These are phyloP conservation scores for Panthera leo DNA, from an alignment of 2,113 vertebrate genomes.

Conservation along the genomic window DNA sequence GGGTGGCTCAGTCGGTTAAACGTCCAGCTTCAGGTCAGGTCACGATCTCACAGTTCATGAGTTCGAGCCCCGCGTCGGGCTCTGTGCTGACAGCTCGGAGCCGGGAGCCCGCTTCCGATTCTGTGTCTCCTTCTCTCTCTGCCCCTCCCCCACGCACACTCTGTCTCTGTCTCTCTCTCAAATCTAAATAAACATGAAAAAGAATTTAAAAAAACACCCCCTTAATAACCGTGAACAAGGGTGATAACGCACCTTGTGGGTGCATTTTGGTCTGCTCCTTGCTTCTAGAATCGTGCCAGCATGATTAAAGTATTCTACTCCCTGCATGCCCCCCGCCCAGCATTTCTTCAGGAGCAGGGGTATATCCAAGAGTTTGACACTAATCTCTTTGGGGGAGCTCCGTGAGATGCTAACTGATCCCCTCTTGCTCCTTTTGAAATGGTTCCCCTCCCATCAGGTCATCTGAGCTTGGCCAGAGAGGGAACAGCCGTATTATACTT, in stretches of 20 bases:
- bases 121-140: too few relatives aligned
- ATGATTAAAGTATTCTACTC: not conserved
- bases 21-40: too few relatives aligned
- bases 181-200: too few relatives aligned
- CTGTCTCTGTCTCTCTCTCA: too few relatives aligned
- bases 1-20: too few relatives aligned
- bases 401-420: fast-evolving
- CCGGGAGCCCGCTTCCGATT: too few relatives aligned
- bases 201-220: too few relatives aligned
- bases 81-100: too few relatives aligned
- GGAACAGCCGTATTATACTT: not conserved
- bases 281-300: not conserved
- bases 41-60: too few relatives aligned
- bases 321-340: not conserved
- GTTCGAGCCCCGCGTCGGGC: too few relatives aligned
- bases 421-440: not conserved
- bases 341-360: not conserved
- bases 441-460: not conserved
- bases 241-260: fast-evolving
- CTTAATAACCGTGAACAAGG: not conserved
- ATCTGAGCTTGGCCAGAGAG: not conserved
- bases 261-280: too few relatives aligned
- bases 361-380: fast-evolving
- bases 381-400: fast-evolving
- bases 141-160: too few relatives aligned